These are phyloP conservation scores for Copsychus sechellarum DNA, from an alignment of 2,113 vertebrate species.

Conservation along the genomic window DNA sequence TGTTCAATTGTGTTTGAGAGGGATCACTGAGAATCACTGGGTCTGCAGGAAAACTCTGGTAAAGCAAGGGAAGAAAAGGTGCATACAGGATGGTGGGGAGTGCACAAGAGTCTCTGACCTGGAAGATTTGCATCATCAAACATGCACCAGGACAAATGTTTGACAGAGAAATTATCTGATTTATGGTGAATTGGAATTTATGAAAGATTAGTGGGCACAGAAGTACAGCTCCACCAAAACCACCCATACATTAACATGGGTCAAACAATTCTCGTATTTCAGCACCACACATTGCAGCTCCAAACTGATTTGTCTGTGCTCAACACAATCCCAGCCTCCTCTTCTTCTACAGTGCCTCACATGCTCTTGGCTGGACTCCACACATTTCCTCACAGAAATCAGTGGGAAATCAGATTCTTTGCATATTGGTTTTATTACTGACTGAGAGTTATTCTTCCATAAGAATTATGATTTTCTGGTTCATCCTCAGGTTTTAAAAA, in stretches of 20 bases:
- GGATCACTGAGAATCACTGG: not conserved
- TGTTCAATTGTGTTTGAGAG: not conserved
- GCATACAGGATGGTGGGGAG: not conserved
- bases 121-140: not conserved
- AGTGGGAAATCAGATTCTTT: not conserved
- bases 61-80: not conserved
- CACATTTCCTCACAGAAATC: not conserved
- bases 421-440: not conserved
- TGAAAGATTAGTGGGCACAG: not conserved
- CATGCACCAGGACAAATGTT: not conserved
- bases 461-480: not conserved
- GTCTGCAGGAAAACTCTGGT: not conserved
- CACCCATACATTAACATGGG: not conserved
- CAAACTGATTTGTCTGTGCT: not conserved
- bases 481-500: not conserved
- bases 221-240: not conserved
- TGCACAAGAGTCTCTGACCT: not conserved
- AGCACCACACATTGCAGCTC: not conserved
- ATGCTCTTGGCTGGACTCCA: not conserved
- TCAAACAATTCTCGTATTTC: not conserved
- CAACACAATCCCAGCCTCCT: not conserved
- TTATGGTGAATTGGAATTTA: not conserved
- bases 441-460: not conserved
- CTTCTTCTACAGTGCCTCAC: not conserved
- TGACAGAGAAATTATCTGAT: not conserved